These are phyloP conservation scores for Eledona agricola DNA, from an alignment of 2,888 invertebrate species.

Conservation along the genomic window DNA sequence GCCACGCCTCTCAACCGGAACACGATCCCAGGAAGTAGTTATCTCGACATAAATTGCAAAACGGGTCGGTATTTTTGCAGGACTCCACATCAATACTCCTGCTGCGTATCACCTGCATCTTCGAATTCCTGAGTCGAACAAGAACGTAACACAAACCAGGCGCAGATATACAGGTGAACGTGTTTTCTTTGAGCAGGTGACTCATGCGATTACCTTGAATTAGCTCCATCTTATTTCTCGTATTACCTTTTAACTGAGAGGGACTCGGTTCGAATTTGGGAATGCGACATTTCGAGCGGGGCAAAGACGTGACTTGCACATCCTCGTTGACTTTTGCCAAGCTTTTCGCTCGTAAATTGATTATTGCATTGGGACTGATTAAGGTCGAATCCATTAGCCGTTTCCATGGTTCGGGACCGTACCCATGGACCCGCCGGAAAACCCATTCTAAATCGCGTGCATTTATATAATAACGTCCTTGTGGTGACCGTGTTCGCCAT, in stretches of 20 bases:
- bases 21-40: slow-evolving; percentile 28
- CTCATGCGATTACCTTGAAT: slow-evolving; percentile 27
- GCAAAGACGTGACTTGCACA: no score
- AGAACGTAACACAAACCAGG: slow-evolving; percentile 8
- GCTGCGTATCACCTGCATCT: slow-evolving; percentile 29
- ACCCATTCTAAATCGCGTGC: slow-evolving; percentile 4
- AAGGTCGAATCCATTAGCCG: slow-evolving; percentile 26
- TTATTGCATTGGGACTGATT: slow-evolving; percentile 17
- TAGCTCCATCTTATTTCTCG: slow-evolving; percentile 4
- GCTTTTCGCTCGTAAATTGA: slow-evolving; percentile 11
- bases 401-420: no score
- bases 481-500: slow-evolving; percentile 24
- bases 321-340: background rate
- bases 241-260: no score
- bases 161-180: slow-evolving; percentile 26
- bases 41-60: slow-evolving; percentile 19
- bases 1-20: slow-evolving; percentile 17
- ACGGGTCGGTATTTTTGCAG: slow-evolving; percentile 19
- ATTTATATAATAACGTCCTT: slow-evolving; percentile 7
- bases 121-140: slow-evolving; percentile 19
- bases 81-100: slow-evolving; percentile 9
- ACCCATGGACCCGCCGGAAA: slow-evolving; percentile 6
- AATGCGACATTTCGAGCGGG: no score
- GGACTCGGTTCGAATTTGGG: no score
- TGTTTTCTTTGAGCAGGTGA: slow-evolving; percentile 28